Evolutionary conservation across 1,140 invertebrate genomes (phyloP).

Genomic region (Delia radicum): DNA sequence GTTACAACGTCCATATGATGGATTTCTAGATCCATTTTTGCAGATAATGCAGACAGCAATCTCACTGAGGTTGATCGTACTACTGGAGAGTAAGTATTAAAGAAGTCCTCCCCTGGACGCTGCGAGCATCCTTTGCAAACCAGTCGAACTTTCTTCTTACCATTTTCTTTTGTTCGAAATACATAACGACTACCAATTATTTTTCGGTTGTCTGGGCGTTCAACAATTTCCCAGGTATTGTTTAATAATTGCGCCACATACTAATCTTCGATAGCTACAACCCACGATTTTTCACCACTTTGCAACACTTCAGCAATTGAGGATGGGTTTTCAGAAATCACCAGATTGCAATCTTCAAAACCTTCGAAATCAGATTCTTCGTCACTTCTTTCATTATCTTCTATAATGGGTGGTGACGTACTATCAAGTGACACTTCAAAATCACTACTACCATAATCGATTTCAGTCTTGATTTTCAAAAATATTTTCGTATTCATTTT

Average conservation of each 20-base stretch:
- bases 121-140: constrained; percentile 55
- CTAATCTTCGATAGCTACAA: constrained; percentile 42
- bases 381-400: not conserved
- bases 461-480: not conserved
- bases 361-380: not conserved
- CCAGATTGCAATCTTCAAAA: not conserved
- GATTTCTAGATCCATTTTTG: too few relatives aligned
- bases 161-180: constrained; percentile 40
- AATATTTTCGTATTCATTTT: not conserved
- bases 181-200: constrained; percentile 42
- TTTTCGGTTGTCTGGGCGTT: constrained; percentile 34
- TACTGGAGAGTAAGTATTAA: constrained; percentile 47
- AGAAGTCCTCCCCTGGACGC: constrained; percentile 47
- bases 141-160: constrained; percentile 53
- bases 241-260: constrained; percentile 39
- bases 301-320: not conserved
- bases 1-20: too few relatives aligned
- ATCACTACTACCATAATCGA: not conserved
- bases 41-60: too few relatives aligned
- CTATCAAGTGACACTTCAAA: not conserved
- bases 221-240: constrained; percentile 44
- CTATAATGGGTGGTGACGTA: not conserved
- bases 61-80: too few relatives aligned
- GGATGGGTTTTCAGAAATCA: not conserved
- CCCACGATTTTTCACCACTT: constrained; percentile 29